These are phyloP conservation scores for Meles meles DNA, from an alignment of 2,113 vertebrate species.

Conservation along the genomic window DNA sequence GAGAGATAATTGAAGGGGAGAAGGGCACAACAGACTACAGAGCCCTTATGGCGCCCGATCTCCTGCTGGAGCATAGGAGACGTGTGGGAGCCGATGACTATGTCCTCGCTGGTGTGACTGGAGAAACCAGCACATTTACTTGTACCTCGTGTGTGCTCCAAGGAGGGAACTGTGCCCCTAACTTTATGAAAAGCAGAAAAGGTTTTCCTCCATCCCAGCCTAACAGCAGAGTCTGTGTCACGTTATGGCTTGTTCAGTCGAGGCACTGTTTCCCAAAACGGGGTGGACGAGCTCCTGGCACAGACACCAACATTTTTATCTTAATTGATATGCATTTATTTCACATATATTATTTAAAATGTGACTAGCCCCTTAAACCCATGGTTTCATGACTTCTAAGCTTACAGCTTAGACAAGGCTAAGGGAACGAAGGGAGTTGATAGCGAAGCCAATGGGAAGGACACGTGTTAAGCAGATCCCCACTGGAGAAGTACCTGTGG, in stretches of 20 bases:
- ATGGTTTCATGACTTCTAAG: neutral
- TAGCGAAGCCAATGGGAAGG: neutral
- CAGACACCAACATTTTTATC: neutral
- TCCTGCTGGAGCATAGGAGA: neutral
- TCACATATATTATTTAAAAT: neutral
- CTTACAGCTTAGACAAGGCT: neutral
- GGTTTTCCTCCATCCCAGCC: neutral
- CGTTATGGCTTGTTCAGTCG: neutral
- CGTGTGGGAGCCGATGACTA: neutral
- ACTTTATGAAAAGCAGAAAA: neutral
- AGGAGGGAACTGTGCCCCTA: neutral
- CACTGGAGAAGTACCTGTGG: neutral
- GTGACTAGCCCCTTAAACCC: neutral
- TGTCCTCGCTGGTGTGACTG: neutral
- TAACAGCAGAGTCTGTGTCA: neutral
- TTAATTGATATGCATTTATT: neutral
- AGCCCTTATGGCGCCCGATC: neutral
- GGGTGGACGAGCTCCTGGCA: neutral
- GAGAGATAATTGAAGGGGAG: neutral
- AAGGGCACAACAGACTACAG: neutral
- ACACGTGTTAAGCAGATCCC: neutral
- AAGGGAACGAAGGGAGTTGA: neutral
- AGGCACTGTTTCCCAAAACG: neutral
- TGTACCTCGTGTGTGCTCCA: neutral
- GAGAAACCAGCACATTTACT: neutral